phyloP scores from a whole-genome alignment of 2,888 invertebrate species.

The Deroplatys truncata region DNA sequence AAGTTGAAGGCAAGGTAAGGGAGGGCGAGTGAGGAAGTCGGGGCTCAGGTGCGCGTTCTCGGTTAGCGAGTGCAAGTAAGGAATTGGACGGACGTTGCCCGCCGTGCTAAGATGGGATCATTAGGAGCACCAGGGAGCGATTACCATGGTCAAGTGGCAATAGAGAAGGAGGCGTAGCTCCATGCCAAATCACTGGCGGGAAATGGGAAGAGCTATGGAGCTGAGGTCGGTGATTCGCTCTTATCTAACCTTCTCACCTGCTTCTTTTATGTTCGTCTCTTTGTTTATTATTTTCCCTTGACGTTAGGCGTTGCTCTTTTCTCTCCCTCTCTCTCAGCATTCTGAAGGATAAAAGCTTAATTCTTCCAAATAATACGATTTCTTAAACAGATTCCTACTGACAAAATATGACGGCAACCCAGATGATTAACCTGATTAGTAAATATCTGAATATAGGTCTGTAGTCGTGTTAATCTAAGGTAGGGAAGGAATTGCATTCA shows the following conservation, averaged over 20 bases:
- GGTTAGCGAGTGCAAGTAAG: neutral
- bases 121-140: neutral
- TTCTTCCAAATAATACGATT: no score
- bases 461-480: no score
- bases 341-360: no score
- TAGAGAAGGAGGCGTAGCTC: neutral
- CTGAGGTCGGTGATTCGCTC: neutral
- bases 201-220: neutral
- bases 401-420: no score
- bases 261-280: neutral
- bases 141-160: neutral
- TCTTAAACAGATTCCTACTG: no score
- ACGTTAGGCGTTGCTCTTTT: no score
- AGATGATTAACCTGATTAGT: no score
- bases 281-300: neutral
- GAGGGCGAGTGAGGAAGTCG: neutral
- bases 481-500: no score
- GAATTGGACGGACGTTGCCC: neutral
- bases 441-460: no score
- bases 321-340: no score
- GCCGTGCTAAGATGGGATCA: neutral
- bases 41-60: neutral
- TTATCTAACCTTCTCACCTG: neutral
- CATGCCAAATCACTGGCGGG: neutral
- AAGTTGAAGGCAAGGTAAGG: slow-evolving; percentile 9